Evolutionary conservation across 2,113 vertebrate species (phyloP), one percentile per base, ranked within the genome.

Genomic region (Cynocephalus volans): DNA sequence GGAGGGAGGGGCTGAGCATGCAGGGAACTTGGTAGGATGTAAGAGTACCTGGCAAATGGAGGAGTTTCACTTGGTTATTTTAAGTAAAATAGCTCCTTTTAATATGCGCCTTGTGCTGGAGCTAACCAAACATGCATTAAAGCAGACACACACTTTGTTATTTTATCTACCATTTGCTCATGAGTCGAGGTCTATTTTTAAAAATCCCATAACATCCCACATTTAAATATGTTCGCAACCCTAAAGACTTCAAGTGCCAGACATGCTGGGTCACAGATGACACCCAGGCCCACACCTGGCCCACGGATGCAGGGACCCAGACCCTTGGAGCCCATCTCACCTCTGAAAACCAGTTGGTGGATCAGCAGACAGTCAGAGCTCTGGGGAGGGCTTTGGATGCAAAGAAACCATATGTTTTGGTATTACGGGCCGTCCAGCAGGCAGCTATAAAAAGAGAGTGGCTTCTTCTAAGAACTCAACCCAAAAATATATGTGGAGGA

Each of bases 381-480:
- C 64, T 36, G 36, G 14, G 54, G 48, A 85, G 50, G 23, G 64
- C 33, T 56, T 58, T 9, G 21, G 73, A 60, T 69, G 56, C 85
- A 79, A 54, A 65, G 14, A 69, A 92, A 79, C 73, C 88, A 69
- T 98, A 94, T 95, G 93, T 88, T 67, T 77, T 45, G 56, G 52
- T 48, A 84, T 88, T 94, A 72, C n/a, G 72, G 96, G 88, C 81
- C 65, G 86, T 80, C 90, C 64, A 48, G 87, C 88, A 92, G 33
- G 60, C 84, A 77, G 90, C 94, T 97, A 87, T 97, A 93, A 88
- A 92, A 91, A 90, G 67, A 93, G 67, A 96, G 21, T 36, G 21
- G 9, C 72, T 94, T 93, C 88, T 94, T 97, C 95, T 97, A 98
- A 97, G 88, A 97, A 96, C 76, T 79, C 73, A 95, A 80, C 90